Base-by-base conservation (phyloP, 2,113 vertebrate species). In the Lamprologus tigripictilis region DNA sequence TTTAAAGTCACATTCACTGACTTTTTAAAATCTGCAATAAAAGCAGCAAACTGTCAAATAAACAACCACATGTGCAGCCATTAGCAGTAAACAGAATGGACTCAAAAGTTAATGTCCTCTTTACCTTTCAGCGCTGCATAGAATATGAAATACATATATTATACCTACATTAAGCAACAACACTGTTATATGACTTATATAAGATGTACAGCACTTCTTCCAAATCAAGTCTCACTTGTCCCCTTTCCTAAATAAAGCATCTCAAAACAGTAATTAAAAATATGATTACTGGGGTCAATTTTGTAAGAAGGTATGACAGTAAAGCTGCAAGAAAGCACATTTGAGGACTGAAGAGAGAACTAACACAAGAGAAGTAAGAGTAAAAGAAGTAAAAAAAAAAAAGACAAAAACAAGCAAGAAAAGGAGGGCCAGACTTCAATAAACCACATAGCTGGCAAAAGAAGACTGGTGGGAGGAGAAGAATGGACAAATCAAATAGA, bases 261-360 rank as follows among this genome's bases (percentile, higher is more conserved):
- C 16, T 31, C 17, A 31, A 31, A 8, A 8, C 7, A 78, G 66
- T 21, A 83, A 8, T 81, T 61, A 33, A 4, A 79, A 78, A 71
- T 37, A 21, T 28, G 3, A 80, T 42, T 66, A 93, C 89, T 92
- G 55, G 45, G 45, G 51, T 61, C 80, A 53, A 82, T 89, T 88
- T 89, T 84, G 33, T 45, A 21, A 78, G 21, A 90, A 47, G 83
- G 78, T 54, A 40, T 87, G 81, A 91, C 80, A 90, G 66, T 79
- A 33, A 66, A 49, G 82, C 35, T 86, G 82, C 80, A 51, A 42
- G 31, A 51, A 83, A 84, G 66, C 57, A 63, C 53, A 76, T 82
- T 26, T 81, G 71, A 89, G 40, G 68, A 82, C 17, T 35, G 37
- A 81, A 79, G 14, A 54, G 33, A 76, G 58, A 66, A 76, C 78